Evolutionary conservation across 2,888 invertebrate species (phyloP), one percentile per base, ranked within the genome.

Genomic region (Zygaena filipendulae): DNA sequence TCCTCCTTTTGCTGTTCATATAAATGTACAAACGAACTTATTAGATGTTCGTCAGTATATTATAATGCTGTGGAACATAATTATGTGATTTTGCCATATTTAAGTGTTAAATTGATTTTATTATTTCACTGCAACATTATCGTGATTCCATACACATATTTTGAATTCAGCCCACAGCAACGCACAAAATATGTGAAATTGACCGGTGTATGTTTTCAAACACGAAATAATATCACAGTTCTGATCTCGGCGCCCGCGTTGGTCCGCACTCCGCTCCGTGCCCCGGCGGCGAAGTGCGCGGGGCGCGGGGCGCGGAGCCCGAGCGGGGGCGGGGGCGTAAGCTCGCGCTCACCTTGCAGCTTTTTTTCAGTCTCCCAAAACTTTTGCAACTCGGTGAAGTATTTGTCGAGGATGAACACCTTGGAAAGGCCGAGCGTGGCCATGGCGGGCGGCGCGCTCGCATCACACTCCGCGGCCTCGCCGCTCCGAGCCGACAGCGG

Each of bases 351-450:
- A 95, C 96, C 96, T 88, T 93, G 92, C 61, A 94, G 84, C 81
- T 94, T 94, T 82, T 95, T 94, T 80, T 96, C 96, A 40, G 94
- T 93, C 81, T 95, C 94, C 92, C 95, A 93, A 83, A 95, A 93
- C 83, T 95, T 95, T 74, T 94, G 94, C 75, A 96, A 84, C 82
- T 95, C 95, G 48, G 93, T 94, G 82, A 95, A 95, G 82, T 95
- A 95, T 80, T 95, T 95, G 88, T 95, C 95, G 85, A 95, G 87
- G 74, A 95, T 95, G 87, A 95, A 95, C 79, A 95, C 95, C 85
- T 95, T 95, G 69, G 94, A 94, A 59, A 95, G 90, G 84, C 95
- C 95, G 83, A 95, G 86, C 79, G 94, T 94, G 86, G 95, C 94
- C 95, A 95, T 95, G 81, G 66, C 75, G 69, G 61, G 61, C 60